Evolutionary conservation across 1,140 invertebrate genomes (phyloP), one percentile per base, ranked within the genome.

Genomic region (Pachypsylla venusta): DNA sequence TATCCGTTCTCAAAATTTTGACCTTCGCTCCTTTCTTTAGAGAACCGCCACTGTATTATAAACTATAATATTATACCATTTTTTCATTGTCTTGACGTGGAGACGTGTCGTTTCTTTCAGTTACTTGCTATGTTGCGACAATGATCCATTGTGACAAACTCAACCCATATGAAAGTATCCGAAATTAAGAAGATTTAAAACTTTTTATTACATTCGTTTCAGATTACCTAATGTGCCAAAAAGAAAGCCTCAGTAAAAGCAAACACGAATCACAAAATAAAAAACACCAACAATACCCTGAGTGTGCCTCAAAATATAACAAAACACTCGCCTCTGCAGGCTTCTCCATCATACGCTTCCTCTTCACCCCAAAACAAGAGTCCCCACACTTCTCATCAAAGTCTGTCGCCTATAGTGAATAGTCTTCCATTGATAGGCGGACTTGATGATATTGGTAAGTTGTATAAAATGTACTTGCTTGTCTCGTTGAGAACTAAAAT

Each of bases 301-400:
- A 57, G 54, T 12, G 58, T 55, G 27, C 60, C 59, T 39, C 62
- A 60, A 16, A 60, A 62, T 26, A 62, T 73, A 63, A 73, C 66
- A 68, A 76, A 73, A 67, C 73, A 74, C 59, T 77, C 75, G 59
- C 76, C 77, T 0, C 66, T 74, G 57, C 73, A 74, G 60, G 73
- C 71, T 25, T 79, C 76, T 28, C 76, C 77, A 2, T 68, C 67
- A 55, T 64, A 70, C 66, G 65, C 71, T 63, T 62, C 74, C 73
- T 2, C 73, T 72, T 48, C 42, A 4, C 42, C 42, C 22, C 42
- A 48, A n/a, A 58, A 71, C 70, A 68, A 74, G 70, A 73, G 76
- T 72, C 62, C 78, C 67, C 64, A 54, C 12, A 19, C 67, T 7
- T 70, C 71, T 5, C 70, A 70, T 64, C 70, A 61, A 67, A 60